Percentiles rank a stretch among this genome's conserved stretches.
Conservation (phyloP, 53 echinoderm and acorn worm genomes). For the Apostichopus leukothele region DNA sequence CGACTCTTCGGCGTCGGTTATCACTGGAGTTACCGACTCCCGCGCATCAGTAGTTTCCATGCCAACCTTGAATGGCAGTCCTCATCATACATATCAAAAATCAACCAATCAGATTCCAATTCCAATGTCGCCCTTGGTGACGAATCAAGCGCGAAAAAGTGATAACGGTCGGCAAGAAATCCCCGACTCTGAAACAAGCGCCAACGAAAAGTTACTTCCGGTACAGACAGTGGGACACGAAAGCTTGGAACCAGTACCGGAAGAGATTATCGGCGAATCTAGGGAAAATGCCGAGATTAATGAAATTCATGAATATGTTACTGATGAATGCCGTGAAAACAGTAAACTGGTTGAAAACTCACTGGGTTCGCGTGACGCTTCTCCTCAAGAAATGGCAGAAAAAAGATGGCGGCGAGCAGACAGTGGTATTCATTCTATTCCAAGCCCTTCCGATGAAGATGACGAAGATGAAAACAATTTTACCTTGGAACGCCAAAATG, state of each 20-base stretch:
- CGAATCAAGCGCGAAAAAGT: neutral
- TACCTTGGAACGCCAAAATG: neutral
- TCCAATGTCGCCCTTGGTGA: slow-evolving; percentile 45
- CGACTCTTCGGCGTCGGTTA: slow-evolving; percentile 80
- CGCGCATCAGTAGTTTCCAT: slow-evolving; percentile 67
- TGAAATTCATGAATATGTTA: neutral
- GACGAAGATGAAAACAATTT: slow-evolving; percentile 3
- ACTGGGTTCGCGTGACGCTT: neutral
- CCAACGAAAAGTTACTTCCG: neutral
- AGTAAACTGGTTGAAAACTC: slow-evolving; percentile 11
- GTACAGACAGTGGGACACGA: slow-evolving; percentile 25
- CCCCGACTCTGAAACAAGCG: neutral
- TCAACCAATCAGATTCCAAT: slow-evolving; percentile 20
- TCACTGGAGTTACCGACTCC: slow-evolving; percentile 79
- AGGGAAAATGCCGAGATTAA: neutral
- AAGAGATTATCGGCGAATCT: slow-evolving; percentile 37
- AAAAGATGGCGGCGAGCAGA: slow-evolving; percentile 33
- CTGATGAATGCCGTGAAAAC: neutral
- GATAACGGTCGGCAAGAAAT: neutral
- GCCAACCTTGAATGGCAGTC: slow-evolving; percentile 51
- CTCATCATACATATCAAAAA: slow-evolving; percentile 49
- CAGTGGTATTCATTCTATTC: slow-evolving; percentile 46
- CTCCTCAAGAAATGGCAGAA: neutral
- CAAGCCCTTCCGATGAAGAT: slow-evolving; percentile 37
- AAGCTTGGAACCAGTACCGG: slow-evolving; percentile 56